phyloP scores from a whole-genome alignment of 2,888 invertebrate genomes.

The Caenorhabditis sp. region DNA sequence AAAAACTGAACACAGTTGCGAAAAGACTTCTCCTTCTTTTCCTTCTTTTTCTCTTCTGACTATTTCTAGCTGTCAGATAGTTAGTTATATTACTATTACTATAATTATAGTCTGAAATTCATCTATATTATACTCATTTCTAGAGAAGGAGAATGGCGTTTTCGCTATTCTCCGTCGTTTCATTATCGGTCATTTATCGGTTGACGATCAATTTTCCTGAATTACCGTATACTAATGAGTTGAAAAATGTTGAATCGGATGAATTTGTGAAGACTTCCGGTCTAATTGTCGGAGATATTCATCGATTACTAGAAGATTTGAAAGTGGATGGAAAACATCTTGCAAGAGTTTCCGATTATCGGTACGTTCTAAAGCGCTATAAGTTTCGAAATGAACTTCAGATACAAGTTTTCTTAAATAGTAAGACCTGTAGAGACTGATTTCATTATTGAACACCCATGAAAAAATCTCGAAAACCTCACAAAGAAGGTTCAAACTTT shows the following conservation, averaged over 20 bases:
- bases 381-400: too few species aligned
- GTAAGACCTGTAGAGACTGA: too few species aligned
- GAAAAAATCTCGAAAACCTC: too few species aligned
- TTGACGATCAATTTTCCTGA: slow-evolving; percentile 67
- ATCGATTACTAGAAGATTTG: slow-evolving; percentile 37
- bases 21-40: not conserved
- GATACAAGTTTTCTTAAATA: too few species aligned
- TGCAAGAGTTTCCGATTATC: slow-evolving; percentile 55
- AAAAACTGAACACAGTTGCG: too few species aligned
- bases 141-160: slow-evolving; percentile 36
- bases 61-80: not conserved
- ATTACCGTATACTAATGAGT: slow-evolving; percentile 63
- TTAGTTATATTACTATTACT: slow-evolving; percentile 7
- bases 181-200: slow-evolving; percentile 62
- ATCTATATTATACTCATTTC: not conserved
- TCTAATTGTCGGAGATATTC: slow-evolving; percentile 50
- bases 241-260: slow-evolving; percentile 49
- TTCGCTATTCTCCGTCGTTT: slow-evolving; percentile 53
- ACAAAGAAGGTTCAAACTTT: too few species aligned
- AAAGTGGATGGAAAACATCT: slow-evolving; percentile 53
- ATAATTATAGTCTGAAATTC: not conserved
- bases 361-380: slow-evolving; percentile 33
- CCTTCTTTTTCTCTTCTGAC: slow-evolving; percentile 5
- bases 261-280: slow-evolving; percentile 53
- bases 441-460: too few species aligned